Evolutionary conservation across 2,113 vertebrate genomes (phyloP).

Genomic region (Notarius lentiginosus): DNA sequence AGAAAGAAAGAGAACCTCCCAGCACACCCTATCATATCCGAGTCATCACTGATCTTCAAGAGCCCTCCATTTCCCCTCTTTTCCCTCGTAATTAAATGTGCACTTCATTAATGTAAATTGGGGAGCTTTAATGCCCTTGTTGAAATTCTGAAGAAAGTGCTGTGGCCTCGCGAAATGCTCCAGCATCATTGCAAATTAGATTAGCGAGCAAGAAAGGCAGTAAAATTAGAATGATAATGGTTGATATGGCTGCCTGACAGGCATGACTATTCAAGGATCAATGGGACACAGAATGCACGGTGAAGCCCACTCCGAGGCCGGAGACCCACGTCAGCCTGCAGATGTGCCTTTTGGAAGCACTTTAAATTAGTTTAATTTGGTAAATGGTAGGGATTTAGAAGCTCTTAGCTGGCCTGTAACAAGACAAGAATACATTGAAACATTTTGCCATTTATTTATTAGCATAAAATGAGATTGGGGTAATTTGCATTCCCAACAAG

Average conservation of each 20-base stretch:
- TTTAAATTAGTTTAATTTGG: conserved; percentile 99
- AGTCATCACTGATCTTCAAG: conserved; percentile 77
- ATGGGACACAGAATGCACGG: conserved; percentile 88
- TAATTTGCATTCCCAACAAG: conserved; percentile 85
- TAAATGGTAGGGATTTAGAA: conserved; percentile 98
- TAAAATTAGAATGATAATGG: conserved; percentile 99
- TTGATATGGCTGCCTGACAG: conserved; percentile 98
- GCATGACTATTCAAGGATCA: conserved; percentile 99
- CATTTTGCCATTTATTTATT: conserved; percentile 84
- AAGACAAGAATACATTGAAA: conserved; percentile 97
- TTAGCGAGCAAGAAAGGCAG: conserved; percentile 98
- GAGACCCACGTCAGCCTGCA: conserved; percentile 91
- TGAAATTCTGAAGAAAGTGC: conserved; percentile 99
- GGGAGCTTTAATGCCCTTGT: conserved; percentile 98
- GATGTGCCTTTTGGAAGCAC: conserved; percentile 97
- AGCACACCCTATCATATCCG: conserved; percentile 73
- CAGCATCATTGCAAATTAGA: conserved; percentile 99
- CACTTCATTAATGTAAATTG: conserved; percentile 99
- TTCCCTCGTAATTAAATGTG: conserved; percentile 96
- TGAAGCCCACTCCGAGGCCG: conserved; percentile 82
- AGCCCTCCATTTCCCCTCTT: conserved; percentile 83
- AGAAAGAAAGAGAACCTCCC: conserved; percentile 14
- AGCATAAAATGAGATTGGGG: conserved; percentile 86
- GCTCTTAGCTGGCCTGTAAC: conserved; percentile 89
- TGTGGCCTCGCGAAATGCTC: conserved; percentile 91